Evolutionary conservation across 2,888 invertebrate species (phyloP).

Genomic region (Drosophila kuntzei): DNA sequence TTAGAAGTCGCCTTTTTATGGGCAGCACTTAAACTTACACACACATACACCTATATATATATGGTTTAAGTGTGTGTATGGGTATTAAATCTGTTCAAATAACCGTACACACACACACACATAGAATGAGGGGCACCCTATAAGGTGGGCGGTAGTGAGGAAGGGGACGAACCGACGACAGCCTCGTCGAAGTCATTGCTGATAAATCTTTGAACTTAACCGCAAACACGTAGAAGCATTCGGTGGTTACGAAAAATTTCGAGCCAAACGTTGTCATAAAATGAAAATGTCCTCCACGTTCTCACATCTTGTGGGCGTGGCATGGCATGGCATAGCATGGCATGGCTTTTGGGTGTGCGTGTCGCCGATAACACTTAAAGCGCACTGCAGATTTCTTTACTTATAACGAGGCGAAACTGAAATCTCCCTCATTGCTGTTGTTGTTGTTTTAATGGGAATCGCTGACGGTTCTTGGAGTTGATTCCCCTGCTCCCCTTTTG

Average conservation of each 20-base stretch:
- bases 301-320: constrained; percentile 66
- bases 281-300: constrained; percentile 80
- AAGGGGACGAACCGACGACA: constrained; percentile 63
- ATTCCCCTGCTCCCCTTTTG: not conserved
- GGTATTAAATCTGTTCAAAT: constrained; percentile 79
- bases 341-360: constrained; percentile 66
- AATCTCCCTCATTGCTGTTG: constrained; percentile 34
- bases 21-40: constrained; percentile 72
- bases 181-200: constrained; percentile 79
- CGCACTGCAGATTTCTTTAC: constrained; percentile 79
- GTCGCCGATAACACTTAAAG: constrained; percentile 82
- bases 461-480: constrained; percentile 51
- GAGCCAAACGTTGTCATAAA: constrained; percentile 77
- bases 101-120: constrained; percentile 60
- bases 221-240: constrained; percentile 81
- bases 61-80: constrained; percentile 50
- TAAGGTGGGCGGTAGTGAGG: constrained; percentile 2
- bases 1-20: constrained; percentile 73
- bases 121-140: constrained; percentile 1
- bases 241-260: constrained; percentile 72
- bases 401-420: constrained; percentile 74
- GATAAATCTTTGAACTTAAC: constrained; percentile 81
- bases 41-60: constrained; percentile 6
- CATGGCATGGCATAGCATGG: constrained; percentile 25
- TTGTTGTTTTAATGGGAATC: constrained; percentile 76